These are phyloP conservation scores for Papilio gigon DNA, from an alignment of 2,888 invertebrate species.

Conservation along the genomic window DNA sequence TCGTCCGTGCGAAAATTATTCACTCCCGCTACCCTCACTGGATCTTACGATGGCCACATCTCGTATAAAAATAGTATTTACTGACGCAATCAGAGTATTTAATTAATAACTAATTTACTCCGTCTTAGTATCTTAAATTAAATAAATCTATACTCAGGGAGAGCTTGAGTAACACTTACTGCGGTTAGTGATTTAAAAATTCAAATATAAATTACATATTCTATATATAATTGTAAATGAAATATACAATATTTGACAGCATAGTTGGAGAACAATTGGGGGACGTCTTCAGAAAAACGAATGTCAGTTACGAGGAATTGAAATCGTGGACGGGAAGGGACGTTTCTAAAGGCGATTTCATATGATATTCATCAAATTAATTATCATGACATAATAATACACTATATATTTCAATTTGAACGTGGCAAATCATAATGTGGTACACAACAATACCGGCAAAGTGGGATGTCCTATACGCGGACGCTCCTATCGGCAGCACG, in stretches of 20 bases:
- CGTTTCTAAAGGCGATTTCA: not conserved
- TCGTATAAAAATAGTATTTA: not conserved
- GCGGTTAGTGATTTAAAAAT: no score
- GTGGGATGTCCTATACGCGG: constrained; percentile 43
- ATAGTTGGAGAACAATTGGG: no score
- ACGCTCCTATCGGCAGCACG: constrained; percentile 53
- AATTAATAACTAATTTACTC: no score
- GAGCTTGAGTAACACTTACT: no score
- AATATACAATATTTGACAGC: no score
- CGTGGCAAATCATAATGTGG: constrained; percentile 45
- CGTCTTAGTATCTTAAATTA: no score
- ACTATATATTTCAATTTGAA: constrained; percentile 21
- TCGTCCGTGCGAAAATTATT: constrained; percentile 20
- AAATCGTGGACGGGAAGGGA: no score
- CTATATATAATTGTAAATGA: no score
- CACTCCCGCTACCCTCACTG: not conserved
- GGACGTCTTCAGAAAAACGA: no score
- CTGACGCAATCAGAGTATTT: not conserved
- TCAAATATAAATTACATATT: no score
- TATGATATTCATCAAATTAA: not conserved
- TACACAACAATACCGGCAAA: constrained; percentile 47
- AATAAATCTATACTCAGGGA: no score
- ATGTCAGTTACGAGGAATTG: no score
- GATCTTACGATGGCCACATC: not conserved
- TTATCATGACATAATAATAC: not conserved